Conservation (phyloP, 2,888 invertebrate species). For the Agrochola lychnidis region DNA sequence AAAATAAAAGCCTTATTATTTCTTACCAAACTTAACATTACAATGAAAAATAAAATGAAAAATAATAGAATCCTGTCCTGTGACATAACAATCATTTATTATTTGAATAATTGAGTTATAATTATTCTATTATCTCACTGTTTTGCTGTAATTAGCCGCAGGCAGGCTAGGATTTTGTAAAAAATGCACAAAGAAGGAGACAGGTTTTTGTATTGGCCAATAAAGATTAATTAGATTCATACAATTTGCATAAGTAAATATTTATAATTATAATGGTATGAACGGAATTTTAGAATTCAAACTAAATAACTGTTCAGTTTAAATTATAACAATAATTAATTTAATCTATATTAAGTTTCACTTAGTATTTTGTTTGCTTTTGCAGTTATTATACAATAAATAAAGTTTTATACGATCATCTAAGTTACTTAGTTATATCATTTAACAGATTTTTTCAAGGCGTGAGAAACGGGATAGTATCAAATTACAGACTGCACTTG, state of each 20-base stretch:
- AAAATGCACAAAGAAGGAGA: background rate
- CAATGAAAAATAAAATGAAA: no score
- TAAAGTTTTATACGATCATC: background rate
- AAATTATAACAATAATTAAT: background rate
- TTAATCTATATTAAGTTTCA: background rate
- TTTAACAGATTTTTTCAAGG: background rate
- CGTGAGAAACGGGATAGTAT: conserved; percentile 8
- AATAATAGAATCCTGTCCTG: no score
- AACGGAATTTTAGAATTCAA: background rate
- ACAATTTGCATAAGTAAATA: background rate
- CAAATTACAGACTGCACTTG: background rate
- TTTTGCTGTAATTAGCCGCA: background rate
- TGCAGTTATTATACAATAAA: background rate
- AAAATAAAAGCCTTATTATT: no score
- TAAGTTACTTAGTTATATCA: background rate
- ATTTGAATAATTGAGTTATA: conserved; percentile 11
- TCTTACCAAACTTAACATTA: no score
- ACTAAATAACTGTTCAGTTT: background rate
- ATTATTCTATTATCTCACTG: background rate
- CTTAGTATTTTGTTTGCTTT: background rate
- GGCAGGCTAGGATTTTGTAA: background rate
- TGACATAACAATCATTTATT: background rate
- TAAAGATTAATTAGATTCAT: background rate
- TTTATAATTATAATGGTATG: background rate
- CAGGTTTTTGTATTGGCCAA: background rate